phyloP scores from a whole-genome alignment of 2,113 vertebrate genomes.

The Melozone crissalis region DNA sequence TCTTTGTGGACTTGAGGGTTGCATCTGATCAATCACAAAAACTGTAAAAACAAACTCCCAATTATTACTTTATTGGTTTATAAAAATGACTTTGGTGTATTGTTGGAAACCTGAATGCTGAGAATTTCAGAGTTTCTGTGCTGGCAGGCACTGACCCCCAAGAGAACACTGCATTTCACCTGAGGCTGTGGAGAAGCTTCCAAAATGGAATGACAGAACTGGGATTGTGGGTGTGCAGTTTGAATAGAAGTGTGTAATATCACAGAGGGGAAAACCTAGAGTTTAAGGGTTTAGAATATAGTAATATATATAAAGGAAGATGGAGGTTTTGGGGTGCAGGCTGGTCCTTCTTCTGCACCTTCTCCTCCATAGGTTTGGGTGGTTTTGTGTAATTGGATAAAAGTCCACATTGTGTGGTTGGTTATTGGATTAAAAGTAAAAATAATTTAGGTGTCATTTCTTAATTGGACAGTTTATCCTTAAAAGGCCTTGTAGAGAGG shows the following conservation, averaged over 20 bases:
- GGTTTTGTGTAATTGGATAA: neutral
- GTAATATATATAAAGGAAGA: neutral
- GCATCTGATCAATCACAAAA: neutral
- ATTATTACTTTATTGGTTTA: neutral
- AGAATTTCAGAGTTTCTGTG: neutral
- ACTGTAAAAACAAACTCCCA: neutral
- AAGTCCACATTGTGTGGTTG: neutral
- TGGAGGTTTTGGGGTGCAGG: neutral
- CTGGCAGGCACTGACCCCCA: rapidly evolving
- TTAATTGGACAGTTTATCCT: neutral
- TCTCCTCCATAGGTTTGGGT: neutral
- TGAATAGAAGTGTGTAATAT: neutral
- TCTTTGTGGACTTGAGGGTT: neutral
- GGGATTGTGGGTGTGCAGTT: neutral
- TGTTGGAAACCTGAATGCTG: neutral
- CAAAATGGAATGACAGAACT: neutral
- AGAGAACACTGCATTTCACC: neutral
- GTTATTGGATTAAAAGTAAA: neutral
- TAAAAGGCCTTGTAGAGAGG: neutral
- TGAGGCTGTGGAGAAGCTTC: neutral
- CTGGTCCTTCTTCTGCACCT: neutral
- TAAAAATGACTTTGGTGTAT: neutral
- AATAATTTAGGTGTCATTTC: neutral
- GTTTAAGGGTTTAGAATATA: neutral
- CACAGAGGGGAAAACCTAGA: neutral